Percentiles rank a stretch among this genome's conserved stretches.
Conservation (phyloP, 2,888 invertebrate genomes). For the Nomada goodeniana region DNA sequence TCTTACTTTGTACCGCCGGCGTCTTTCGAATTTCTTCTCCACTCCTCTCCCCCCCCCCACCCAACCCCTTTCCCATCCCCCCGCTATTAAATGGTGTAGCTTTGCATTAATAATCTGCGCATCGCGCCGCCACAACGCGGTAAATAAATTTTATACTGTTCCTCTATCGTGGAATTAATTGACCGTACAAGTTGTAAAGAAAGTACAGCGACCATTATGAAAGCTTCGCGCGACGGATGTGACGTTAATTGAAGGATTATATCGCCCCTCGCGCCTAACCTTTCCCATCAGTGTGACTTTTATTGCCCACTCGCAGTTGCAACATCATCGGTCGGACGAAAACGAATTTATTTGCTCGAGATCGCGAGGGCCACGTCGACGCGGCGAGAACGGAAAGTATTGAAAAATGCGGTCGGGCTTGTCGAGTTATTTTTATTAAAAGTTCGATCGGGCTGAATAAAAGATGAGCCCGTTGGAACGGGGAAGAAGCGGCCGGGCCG, state of each 20-base stretch:
- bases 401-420: conserved; percentile 34
- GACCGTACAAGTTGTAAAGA: not conserved
- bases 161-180: conserved; percentile 18
- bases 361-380: conserved; percentile 17
- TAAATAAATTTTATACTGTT: conserved; percentile 26
- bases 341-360: conserved; percentile 1
- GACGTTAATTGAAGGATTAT: not conserved
- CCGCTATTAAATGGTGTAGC: conserved; percentile 1
- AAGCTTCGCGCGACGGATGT: not conserved
- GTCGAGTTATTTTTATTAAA: conserved; percentile 79
- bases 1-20: conserved; percentile 3
- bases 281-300: not conserved
- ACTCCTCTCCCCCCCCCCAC: not conserved
- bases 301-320: not conserved
- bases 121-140: not conserved
- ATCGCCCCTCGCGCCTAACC: not conserved
- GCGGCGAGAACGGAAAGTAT: conserved; percentile 48
- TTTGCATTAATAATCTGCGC: not conserved
- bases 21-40: not conserved
- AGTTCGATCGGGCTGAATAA: conserved; percentile 82
- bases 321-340: not conserved
- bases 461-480: conserved; percentile 78
- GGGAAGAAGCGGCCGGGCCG: conserved; percentile 21
- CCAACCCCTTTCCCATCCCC: not conserved
- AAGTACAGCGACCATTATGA: not conserved